Evolutionary conservation across 2,888 invertebrate genomes (phyloP), one percentile per base, ranked within the genome.

Genomic region (Lochmaea crataegi): DNA sequence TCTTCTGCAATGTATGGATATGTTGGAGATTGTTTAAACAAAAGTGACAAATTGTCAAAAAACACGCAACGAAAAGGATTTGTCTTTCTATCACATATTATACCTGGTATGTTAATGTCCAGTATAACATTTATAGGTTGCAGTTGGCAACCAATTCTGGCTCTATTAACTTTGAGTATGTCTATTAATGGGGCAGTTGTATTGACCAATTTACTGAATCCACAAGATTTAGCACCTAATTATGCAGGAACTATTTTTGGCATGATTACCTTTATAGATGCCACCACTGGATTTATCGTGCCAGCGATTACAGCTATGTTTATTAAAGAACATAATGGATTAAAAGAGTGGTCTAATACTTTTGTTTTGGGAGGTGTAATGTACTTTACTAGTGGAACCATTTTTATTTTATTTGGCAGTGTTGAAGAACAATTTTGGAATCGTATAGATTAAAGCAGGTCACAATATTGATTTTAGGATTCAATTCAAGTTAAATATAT

Each of bases 41-140:
- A 74, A 41, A 80, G 75, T 45, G 74, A 77, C 1, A 57, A 76
- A 6, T 65, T 80, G 26, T 76, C 74, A 57, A 71, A 74, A 7
- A 80, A 78, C 5, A 60, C 77, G 12, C 73, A 77, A 26, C 77
- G 84, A 67, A 83, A 82, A 74, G 68, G 72, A 14, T 82, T 82
- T 73, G 77, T 80, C 80, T 69, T 78, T 90, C 89, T 41, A n/a
- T 61, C 90, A 1, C 90, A 90, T 84, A 84, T 90, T 18, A 81
- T 90, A 11, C 90, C 90, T 1, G 90, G 89, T 0, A 75, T 89
- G 1, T 85, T 89, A 0, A 85, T 90, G 14, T 76, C 80, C 22
- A 63, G 77, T 7, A 82, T 83, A 58, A 65, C 77, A 5, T 74
- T 80, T 14, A 74, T 77, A 11, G 79, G 78, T n/a, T 82, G 81